These are phyloP conservation scores for Gymnoscopelus microlampas DNA, from an alignment of 2,797 vertebrate species.

Conservation along the genomic window DNA sequence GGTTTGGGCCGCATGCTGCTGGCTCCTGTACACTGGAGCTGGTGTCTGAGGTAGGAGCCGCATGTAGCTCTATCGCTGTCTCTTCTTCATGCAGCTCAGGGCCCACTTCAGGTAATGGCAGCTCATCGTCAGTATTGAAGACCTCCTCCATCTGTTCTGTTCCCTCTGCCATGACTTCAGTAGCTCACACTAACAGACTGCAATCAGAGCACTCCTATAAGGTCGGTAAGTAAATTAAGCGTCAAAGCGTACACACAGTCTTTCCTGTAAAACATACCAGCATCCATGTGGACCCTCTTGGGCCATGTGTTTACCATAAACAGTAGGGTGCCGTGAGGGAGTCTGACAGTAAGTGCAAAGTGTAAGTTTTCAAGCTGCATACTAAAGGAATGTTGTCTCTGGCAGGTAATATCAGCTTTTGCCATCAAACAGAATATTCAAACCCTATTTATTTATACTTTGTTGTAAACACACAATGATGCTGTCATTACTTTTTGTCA, in stretches of 20 bases:
- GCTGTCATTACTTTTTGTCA: background rate
- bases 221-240: slow-evolving; percentile 3
- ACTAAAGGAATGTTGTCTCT: no score
- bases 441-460: no score
- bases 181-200: slow-evolving; percentile 17
- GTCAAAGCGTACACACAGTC: slow-evolving; percentile 5
- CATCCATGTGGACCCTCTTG: background rate
- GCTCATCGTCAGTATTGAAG: slow-evolving; percentile 21
- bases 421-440: no score
- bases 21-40: background rate
- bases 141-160: slow-evolving; percentile 15
- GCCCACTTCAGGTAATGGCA: slow-evolving; percentile 18
- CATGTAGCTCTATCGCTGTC: background rate
- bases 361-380: no score
- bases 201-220: slow-evolving; percentile 21
- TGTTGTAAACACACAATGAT: background rate
- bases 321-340: slow-evolving; percentile 37
- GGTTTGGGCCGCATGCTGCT: slow-evolving; percentile 45
- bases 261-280: slow-evolving; percentile 22
- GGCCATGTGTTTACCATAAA: slow-evolving; percentile 63
- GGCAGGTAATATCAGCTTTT: no score
- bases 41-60: background rate
- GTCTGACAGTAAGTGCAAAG: slow-evolving; percentile 39
- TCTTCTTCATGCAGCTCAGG: slow-evolving; percentile 19
- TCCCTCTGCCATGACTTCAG: slow-evolving; percentile 45